phyloP scores from a whole-genome alignment of 2,113 vertebrate species.

The Pampusana beccarii region DNA sequence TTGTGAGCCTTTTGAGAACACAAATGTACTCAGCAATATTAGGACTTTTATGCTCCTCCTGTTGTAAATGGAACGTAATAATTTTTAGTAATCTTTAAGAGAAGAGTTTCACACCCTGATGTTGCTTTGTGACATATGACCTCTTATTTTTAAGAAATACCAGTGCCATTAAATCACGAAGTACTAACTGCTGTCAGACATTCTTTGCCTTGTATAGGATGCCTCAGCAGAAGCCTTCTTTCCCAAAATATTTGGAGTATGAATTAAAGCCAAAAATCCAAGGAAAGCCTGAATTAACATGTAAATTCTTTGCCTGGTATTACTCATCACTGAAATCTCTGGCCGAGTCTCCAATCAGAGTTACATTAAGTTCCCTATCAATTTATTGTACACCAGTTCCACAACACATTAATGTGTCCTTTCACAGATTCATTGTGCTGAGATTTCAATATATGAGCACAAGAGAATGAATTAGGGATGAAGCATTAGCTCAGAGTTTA shows the following conservation, averaged over 20 bases:
- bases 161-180: neutral
- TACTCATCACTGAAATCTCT: conserved; percentile 11
- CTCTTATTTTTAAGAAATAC: conserved; percentile 31
- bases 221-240: conserved; percentile 24
- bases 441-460: neutral
- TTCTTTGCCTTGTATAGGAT: conserved; percentile 1
- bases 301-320: neutral
- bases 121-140: neutral
- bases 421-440: conserved; percentile 25
- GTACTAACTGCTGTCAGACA: conserved; percentile 6
- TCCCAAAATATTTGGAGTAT: neutral
- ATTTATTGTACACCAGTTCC: neutral
- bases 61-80: neutral
- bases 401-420: neutral
- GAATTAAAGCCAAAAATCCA: conserved; percentile 15
- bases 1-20: conserved; percentile 23
- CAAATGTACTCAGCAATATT: neutral
- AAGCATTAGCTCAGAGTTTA: conserved; percentile 44
- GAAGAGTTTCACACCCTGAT: neutral
- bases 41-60: neutral
- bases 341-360: neutral
- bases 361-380: neutral
- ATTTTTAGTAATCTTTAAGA: conserved; percentile 13
- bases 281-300: conserved; percentile 16
- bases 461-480: neutral